Base-by-base conservation (phyloP, 2,888 invertebrate genomes). In the Caenorhabditis sp. region DNA sequence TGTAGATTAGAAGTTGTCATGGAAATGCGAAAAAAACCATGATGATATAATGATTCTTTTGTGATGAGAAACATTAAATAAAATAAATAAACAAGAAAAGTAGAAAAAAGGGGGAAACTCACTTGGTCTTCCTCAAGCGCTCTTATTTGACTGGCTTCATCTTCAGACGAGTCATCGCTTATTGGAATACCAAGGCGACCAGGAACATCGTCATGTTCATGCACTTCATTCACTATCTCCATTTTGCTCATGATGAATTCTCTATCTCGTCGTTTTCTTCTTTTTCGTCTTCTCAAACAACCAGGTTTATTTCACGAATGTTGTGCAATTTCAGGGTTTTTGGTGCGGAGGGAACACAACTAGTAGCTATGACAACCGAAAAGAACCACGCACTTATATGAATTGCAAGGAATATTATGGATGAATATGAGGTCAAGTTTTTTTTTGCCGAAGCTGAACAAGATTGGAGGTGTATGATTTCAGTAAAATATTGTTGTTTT, bases 111-210 rank as follows among this genome's bases (percentile, higher is more conserved):
- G 0, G n/a, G 1, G 27, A 66, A 62, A 61, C 62, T 19, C 27
- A 72, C 76, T 50, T 63, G 57, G n/a, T 76, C 76, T 24, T 76
- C 72, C n/a, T 76, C 69, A 1, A 76, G 51, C 4, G 60, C 76
- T 21, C 60, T 58, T 26, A 76, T 72, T 26, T 66, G 63, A 21
- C 61, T 63, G 12, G 53, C 43, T 10, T 72, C 72, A 43, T 76
- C 76, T 50, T 66, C 76, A 0, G 72, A 72, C 0, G 69, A 64
- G 6, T 76, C 76, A 55, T 74, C 74, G 21, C 74, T 74, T 5
- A 74, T 74, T 12, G 66, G 66, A 4, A 57, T 58, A 2, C 66
- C 66, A 27, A 69, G 54, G 4, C 43, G 43, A 23, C 58, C 59
- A 1, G 62, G 62, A 26, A 26, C 66, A 4, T 58, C 58, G 2